Percentiles rank a stretch among this genome's conserved stretches.
Evolutionary conservation across 2,888 invertebrate genomes (phyloP).

Genomic region (Caradrina kadenii): DNA sequence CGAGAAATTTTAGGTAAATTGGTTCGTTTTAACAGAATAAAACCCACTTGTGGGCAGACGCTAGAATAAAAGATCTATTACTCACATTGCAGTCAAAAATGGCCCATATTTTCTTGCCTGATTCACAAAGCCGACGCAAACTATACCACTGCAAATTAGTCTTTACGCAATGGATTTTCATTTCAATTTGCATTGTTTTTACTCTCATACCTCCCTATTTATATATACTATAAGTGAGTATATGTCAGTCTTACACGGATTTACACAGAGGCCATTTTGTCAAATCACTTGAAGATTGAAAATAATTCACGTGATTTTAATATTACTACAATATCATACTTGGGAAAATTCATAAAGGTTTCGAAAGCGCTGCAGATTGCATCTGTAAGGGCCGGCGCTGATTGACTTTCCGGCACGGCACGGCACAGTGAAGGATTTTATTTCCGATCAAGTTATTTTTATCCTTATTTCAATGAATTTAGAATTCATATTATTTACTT

Average conservation of each 20-base stretch:
- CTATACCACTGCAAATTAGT: slow-evolving; percentile 15
- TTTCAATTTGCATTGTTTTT: slow-evolving; percentile 29
- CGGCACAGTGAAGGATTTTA: too few species aligned
- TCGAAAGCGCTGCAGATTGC: not conserved
- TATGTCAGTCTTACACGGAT: slow-evolving; percentile 73
- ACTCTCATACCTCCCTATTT: slow-evolving; percentile 46
- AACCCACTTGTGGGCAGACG: slow-evolving; percentile 19
- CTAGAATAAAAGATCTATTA: slow-evolving; percentile 10
- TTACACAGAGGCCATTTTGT: slow-evolving; percentile 68
- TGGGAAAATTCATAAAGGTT: slow-evolving; percentile 37
- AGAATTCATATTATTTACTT: too few species aligned
- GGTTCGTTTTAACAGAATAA: not conserved
- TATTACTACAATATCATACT: slow-evolving; percentile 42
- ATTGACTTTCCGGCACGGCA: too few species aligned
- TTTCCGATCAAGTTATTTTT: too few species aligned
- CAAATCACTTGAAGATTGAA: slow-evolving; percentile 60
- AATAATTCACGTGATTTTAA: slow-evolving; percentile 48
- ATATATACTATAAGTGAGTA: slow-evolving; percentile 59
- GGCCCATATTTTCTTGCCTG: slow-evolving; percentile 31
- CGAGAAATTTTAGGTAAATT: not conserved
- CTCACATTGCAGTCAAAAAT: slow-evolving; percentile 44
- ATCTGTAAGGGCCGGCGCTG: too few species aligned
- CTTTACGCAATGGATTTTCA: slow-evolving; percentile 15
- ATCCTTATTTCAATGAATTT: too few species aligned
- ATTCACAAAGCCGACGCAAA: slow-evolving; percentile 11